Evolutionary conservation across 1,140 invertebrate genomes (phyloP).

Genomic region (Sycophaga agraensis): DNA sequence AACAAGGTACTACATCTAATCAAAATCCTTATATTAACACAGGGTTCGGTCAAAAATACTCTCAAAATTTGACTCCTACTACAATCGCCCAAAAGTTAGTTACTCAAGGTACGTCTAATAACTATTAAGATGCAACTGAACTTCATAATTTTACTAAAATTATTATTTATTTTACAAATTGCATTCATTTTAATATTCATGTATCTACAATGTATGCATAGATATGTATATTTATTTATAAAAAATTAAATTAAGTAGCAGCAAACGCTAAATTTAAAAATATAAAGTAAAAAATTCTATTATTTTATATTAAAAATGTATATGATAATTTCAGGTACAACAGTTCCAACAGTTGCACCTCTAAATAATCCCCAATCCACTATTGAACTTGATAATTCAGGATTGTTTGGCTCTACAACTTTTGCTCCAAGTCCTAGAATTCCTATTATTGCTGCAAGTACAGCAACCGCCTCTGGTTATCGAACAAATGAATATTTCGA

Average conservation of each 20-base stretch:
- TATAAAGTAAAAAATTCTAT: no score
- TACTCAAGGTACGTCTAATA: neutral
- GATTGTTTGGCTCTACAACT: conserved; percentile 5
- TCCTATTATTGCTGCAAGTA: neutral
- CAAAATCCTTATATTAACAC: neutral
- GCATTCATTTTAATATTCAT: neutral
- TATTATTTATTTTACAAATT: neutral
- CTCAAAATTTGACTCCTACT: neutral
- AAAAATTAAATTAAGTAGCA: no score
- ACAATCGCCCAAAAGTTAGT: neutral
- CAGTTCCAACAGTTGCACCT: neutral
- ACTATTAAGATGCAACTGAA: no score
- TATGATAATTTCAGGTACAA: neutral
- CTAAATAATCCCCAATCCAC: neutral
- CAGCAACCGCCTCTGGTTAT: no score
- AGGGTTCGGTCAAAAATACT: neutral
- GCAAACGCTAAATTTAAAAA: no score
- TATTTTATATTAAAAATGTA: no score
- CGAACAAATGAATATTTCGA: conserved; percentile 44
- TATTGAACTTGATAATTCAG: conserved; percentile 18
- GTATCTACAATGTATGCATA: no score
- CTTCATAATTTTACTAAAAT: neutral
- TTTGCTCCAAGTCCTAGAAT: neutral
- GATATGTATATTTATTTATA: no score
- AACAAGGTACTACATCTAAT: neutral